Percentiles rank a stretch among this genome's conserved stretches.
These are phyloP conservation scores for Polydrusus tereticollis DNA, from an alignment of 2,888 invertebrate species.

Conservation along the genomic window DNA sequence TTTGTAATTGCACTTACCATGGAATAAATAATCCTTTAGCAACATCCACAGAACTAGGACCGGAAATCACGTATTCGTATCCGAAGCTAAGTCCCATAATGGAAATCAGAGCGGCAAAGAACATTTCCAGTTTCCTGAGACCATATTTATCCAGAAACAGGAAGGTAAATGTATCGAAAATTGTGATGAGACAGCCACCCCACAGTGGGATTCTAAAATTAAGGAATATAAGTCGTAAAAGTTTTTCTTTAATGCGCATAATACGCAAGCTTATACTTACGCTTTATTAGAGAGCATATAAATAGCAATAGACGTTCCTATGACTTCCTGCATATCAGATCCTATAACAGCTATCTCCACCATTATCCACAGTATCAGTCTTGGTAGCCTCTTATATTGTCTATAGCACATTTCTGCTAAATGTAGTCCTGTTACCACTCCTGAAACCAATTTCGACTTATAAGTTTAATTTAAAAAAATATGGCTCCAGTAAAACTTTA, in stretches of 20 bases:
- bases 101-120: constrained; percentile 85
- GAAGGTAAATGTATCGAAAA: constrained; percentile 89
- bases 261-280: constrained; percentile 69
- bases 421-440: constrained; percentile 84
- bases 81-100: constrained; percentile 91
- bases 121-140: constrained; percentile 82
- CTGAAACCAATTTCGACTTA: constrained; percentile 56
- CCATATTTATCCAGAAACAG: constrained; percentile 88
- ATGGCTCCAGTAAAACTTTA: constrained; percentile 63
- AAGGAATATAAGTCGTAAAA: constrained; percentile 47
- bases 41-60: constrained; percentile 78
- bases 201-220: constrained; percentile 77
- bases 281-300: constrained; percentile 82
- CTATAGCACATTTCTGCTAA: constrained; percentile 84
- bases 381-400: constrained; percentile 81
- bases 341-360: constrained; percentile 92
- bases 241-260: too few species aligned
- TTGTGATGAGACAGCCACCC: constrained; percentile 86
- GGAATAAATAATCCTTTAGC: constrained; percentile 83
- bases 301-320: constrained; percentile 89
- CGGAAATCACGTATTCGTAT: constrained; percentile 82
- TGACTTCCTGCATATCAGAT: constrained; percentile 92
- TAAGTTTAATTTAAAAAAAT: too few species aligned
- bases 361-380: constrained; percentile 88
- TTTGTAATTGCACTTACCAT: constrained; percentile 64